A percentile compares a stretch with the other conserved stretches of the same genome.
Evolutionary conservation across 2,113 vertebrate genomes (phyloP).

Genomic region (Hydrolagus affinis): DNA sequence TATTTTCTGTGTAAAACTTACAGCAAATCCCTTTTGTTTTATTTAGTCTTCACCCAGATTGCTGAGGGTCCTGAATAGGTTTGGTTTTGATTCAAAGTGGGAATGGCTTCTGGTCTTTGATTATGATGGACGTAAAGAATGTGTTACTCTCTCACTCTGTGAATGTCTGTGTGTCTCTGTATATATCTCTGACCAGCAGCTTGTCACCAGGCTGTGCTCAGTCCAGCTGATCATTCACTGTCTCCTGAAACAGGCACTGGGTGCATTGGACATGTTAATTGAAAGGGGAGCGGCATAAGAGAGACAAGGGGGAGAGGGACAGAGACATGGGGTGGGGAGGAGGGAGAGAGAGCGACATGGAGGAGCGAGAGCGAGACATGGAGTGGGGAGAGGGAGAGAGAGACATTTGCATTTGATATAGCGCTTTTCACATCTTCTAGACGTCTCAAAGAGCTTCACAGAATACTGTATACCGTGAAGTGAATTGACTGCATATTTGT

Average conservation of each 20-base stretch:
- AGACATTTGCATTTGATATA: no score
- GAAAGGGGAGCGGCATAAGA: neutral
- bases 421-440: no score
- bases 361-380: neutral
- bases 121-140: neutral
- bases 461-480: no score
- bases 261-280: neutral
- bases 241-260: neutral
- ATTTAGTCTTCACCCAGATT: neutral
- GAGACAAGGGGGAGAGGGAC: neutral
- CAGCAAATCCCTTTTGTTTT: neutral
- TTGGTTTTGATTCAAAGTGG: neutral
- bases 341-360: neutral
- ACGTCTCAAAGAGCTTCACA: no score
- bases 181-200: neutral
- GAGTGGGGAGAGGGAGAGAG: neutral
- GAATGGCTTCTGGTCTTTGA: neutral
- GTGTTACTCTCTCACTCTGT: neutral
- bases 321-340: neutral
- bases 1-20: constrained; percentile 8
- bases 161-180: neutral
- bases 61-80: neutral
- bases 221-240: neutral
- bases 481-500: no score
- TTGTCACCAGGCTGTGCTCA: neutral